Conservation (phyloP, 2,888 invertebrate species). For the Cotesia congregata region DNA sequence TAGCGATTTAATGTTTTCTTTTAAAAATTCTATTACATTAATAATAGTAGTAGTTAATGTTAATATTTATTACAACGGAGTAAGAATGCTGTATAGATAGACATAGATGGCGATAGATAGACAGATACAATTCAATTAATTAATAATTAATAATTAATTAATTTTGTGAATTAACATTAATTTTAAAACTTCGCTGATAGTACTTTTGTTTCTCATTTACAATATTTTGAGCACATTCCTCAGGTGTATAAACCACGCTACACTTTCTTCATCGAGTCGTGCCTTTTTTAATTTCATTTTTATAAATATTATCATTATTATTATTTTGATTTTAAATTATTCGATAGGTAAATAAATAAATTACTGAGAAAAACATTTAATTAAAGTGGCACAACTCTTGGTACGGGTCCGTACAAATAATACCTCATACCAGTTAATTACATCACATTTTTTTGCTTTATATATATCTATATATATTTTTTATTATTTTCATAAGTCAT, state of each 20-base stretch:
- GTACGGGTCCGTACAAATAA: constrained; percentile 69
- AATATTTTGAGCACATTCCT: constrained; percentile 70
- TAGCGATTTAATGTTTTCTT: neutral
- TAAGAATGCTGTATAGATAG: constrained; percentile 67
- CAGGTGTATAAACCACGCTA: constrained; percentile 69
- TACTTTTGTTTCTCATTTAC: constrained; percentile 60
- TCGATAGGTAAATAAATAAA: no score
- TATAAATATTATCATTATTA: no score
- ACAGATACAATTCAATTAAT: constrained; percentile 43
- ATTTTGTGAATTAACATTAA: constrained; percentile 62
- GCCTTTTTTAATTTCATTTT: constrained; percentile 60
- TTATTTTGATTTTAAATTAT: no score
- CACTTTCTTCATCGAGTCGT: constrained; percentile 69
- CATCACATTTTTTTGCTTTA: constrained; percentile 68
- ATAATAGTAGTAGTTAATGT: constrained; percentile 63
- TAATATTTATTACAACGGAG: constrained; percentile 63
- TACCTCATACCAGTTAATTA: constrained; percentile 70
- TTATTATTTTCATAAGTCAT: constrained; percentile 40
- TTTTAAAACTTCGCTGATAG: constrained; percentile 60
- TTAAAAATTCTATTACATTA: constrained; percentile 59
- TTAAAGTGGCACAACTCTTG: constrained; percentile 69
- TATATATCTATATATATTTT: constrained; percentile 60
- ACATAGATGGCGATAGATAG: constrained; percentile 68
- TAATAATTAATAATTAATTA: constrained; percentile 26
- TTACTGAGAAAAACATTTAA: neutral